A percentile compares a stretch with the other conserved stretches of the same genome.
Evolutionary conservation across 2,888 invertebrate species (phyloP).

Genomic region (Plebejus melissa): DNA sequence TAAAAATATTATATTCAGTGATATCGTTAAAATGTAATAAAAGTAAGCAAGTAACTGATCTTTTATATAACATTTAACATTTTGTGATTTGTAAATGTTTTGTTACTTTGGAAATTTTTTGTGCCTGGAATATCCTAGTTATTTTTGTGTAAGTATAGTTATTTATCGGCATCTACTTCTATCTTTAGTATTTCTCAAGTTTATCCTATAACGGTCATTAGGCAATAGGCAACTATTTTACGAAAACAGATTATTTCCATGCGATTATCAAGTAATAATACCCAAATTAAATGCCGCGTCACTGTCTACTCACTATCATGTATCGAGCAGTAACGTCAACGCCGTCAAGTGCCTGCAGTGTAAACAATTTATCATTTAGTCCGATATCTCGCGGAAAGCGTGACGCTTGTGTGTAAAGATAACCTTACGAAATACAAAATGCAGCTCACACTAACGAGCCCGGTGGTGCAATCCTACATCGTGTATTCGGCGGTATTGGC

Average conservation of each 20-base stretch:
- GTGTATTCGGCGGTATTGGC: constrained; percentile 59
- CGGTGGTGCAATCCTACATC: constrained; percentile 55
- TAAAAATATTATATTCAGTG: background rate
- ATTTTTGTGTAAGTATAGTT: no score
- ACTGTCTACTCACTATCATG: background rate
- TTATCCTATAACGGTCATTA: no score
- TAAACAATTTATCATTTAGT: background rate
- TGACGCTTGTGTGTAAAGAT: constrained; percentile 12
- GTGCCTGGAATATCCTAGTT: no score
- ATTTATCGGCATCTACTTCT: no score
- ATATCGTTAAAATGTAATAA: background rate
- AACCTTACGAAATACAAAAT: constrained; percentile 30
- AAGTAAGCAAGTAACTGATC: no score
- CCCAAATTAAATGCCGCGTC: background rate
- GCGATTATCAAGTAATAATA: background rate
- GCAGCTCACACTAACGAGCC: constrained; percentile 33
- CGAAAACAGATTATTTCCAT: background rate
- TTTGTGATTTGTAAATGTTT: no score
- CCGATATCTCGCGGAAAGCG: background rate
- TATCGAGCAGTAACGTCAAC: background rate
- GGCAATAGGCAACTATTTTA: background rate
- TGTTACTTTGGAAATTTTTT: no score
- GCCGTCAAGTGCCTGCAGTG: background rate
- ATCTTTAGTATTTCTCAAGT: background rate
- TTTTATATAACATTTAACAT: no score